These are phyloP conservation scores for Pseudomyrmex dendroicus DNA, from an alignment of 1,140 invertebrate genomes.

Conservation along the genomic window DNA sequence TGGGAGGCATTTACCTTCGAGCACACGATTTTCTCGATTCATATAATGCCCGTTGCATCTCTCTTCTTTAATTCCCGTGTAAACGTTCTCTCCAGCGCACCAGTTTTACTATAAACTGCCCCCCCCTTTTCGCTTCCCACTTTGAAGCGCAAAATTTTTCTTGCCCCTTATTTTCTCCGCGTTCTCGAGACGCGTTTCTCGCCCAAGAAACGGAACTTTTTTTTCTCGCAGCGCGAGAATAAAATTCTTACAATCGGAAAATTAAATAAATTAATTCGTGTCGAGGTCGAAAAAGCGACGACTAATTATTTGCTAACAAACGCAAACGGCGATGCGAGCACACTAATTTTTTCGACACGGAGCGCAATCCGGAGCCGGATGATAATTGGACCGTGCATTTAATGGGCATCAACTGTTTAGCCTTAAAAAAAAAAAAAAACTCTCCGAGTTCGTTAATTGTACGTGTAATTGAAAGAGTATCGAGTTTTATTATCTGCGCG, in stretches of 20 bases:
- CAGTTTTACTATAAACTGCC: not conserved
- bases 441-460: constrained; percentile 39
- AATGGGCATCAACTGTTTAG: constrained; percentile 23
- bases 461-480: constrained; percentile 56
- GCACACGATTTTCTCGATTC: constrained; percentile 35
- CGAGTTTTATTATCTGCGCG: constrained; percentile 46
- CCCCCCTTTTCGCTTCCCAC: constrained; percentile 17
- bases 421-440: constrained; percentile 13
- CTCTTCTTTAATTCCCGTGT: no score
- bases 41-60: constrained; percentile 43
- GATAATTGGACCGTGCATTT: constrained; percentile 42
- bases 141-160: constrained; percentile 11
- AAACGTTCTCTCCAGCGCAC: not conserved
- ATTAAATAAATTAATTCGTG: not conserved
- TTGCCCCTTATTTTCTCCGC: not conserved
- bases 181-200: not conserved
- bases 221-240: not conserved
- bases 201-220: not conserved
- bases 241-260: constrained; percentile 1
- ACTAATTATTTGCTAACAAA: constrained; percentile 40
- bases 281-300: not conserved
- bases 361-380: not conserved
- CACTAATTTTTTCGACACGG: constrained; percentile 19
- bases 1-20: constrained; percentile 20
- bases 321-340: not conserved